Evolutionary conservation across 2,797 vertebrate species (phyloP), one percentile per base, ranked within the genome.

Genomic region (Morus bassanus): DNA sequence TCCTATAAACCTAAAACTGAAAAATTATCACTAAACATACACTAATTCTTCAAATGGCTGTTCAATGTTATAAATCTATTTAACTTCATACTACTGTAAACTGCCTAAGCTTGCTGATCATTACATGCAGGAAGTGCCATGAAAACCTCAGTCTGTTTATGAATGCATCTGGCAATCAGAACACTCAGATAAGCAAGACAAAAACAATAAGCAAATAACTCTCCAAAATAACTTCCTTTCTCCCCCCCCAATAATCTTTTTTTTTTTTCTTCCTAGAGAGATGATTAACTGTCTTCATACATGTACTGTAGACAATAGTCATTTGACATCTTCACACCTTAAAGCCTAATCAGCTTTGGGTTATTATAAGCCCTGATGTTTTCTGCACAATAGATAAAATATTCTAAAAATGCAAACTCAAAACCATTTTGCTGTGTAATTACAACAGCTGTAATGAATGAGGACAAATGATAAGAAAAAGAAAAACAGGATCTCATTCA

Each of bases 381-480:
- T 90, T 85, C 31, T 85, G n/a, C 33, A 91, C 59, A 87, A 86
- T 46, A 87, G 67, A 85, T 48, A 92, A 86, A 96, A 90, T 91
- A 88, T 48, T 92, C 24, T 43, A 75, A 83, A 92, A 90, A 85
- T 87, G 56, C 41, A 88, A 76, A 76, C 56, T 63, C 59, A 85
- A 64, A 37, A 16, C 11, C 45, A 65, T 82, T 95, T 92, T 88
- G 10, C 80, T 69, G 10, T 93, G 75, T 54, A 91, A 96, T 89
- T 94, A 84, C 78, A 94, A 67, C 33, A 64, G 64, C 41, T 90
- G 31, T 74, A 90, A 89, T 87, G 79, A 96, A 95, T 93, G 83
- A 93, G 87, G 70, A 91, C 70, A 94, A 93, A 96, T 65, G 3
- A 65, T 76, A 93, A 88, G 73, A 74, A 88, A 95, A 92, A 89